Conservation (phyloP, 2,113 vertebrate genomes). For the Ancistrus triradiatus region DNA sequence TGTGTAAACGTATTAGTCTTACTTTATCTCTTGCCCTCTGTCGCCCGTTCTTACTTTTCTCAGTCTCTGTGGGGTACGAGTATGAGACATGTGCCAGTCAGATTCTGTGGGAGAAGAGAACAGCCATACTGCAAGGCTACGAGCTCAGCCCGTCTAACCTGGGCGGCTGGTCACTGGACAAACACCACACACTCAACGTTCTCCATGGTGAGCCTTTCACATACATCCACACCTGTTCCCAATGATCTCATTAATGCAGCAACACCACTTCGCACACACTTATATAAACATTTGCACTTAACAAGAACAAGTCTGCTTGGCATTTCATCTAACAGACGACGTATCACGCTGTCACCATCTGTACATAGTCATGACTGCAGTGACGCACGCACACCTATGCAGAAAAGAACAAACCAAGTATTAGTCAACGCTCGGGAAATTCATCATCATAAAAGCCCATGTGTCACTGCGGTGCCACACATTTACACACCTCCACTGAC, state of each 20-base stretch:
- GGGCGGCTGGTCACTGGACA: slow-evolving; percentile 86
- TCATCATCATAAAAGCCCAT: no score
- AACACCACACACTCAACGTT: slow-evolving; percentile 82
- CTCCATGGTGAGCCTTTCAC: slow-evolving; percentile 77
- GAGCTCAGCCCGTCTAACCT: slow-evolving; percentile 84
- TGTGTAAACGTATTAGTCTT: slow-evolving; percentile 8
- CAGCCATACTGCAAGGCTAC: slow-evolving; percentile 80
- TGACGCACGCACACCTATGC: background rate
- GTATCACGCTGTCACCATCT: background rate
- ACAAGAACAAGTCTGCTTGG: background rate
- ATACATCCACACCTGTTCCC: background rate
- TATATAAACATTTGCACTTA: slow-evolving; percentile 1
- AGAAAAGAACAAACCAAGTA: no score
- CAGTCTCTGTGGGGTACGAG: slow-evolving; percentile 86
- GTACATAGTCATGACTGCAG: background rate
- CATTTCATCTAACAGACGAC: background rate
- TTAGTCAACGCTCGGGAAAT: no score
- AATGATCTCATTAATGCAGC: no score
- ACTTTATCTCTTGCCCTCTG: background rate
- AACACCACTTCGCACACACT: background rate
- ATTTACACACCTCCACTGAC: no score
- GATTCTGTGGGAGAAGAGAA: slow-evolving; percentile 86
- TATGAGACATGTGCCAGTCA: slow-evolving; percentile 83
- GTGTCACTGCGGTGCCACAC: no score
- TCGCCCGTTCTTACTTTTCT: slow-evolving; percentile 22